Conservation (phyloP, 2,113 vertebrate genomes). For the Thamnophis sirtalis region DNA sequence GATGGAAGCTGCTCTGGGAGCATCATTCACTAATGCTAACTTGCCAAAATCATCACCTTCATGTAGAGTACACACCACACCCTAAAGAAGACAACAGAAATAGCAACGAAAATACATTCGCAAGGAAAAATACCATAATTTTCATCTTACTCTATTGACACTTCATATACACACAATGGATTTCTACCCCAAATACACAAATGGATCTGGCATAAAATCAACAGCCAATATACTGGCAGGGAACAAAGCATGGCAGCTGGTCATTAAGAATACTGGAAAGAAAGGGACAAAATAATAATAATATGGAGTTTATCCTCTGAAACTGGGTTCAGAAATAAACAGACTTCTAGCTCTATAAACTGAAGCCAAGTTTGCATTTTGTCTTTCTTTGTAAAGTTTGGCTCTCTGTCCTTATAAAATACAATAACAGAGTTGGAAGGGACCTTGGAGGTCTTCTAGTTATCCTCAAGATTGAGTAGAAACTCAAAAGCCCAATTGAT, state of each 20-base stretch:
- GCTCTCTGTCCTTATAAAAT: not conserved
- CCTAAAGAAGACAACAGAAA: conserved; percentile 71
- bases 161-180: conserved; percentile 51
- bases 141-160: conserved; percentile 51
- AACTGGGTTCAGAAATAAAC: conserved; percentile 44
- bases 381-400: not conserved
- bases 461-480: not conserved
- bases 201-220: conserved; percentile 61
- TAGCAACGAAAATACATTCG: conserved; percentile 49
- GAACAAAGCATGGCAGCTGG: conserved; percentile 61
- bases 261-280: conserved; percentile 56
- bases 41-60: conserved; percentile 99
- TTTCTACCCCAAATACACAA: conserved; percentile 60
- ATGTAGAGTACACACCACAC: conserved; percentile 93
- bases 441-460: too few species aligned
- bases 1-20: conserved; percentile 95
- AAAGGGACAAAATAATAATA: conserved; percentile 52
- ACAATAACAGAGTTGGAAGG: too few species aligned
- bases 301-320: conserved; percentile 52
- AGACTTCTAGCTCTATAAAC: conserved; percentile 37
- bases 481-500: not conserved
- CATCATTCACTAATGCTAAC: conserved; percentile 93
- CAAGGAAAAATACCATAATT: conserved; percentile 57
- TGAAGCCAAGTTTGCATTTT: conserved; percentile 32
- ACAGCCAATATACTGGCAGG: conserved; percentile 54